Percentiles rank a stretch among this genome's conserved stretches.
Conservation (phyloP, 2,113 vertebrate species). For the Myiozetetes cayanensis region DNA sequence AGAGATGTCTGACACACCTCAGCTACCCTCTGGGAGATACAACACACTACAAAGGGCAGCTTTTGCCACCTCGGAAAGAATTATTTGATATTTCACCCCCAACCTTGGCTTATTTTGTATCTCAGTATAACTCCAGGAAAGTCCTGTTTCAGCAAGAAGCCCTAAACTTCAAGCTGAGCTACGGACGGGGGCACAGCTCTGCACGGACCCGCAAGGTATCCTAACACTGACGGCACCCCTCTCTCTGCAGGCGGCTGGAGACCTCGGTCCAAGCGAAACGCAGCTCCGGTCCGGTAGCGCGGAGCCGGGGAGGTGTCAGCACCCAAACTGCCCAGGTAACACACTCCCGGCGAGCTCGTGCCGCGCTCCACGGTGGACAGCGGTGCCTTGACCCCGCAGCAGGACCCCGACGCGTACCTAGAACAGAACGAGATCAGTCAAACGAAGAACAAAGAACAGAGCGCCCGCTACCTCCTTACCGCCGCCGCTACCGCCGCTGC, state of each 20-base stretch:
- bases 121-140: rapidly evolving
- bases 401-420: rapidly evolving
- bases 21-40: rapidly evolving
- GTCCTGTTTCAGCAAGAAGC: rapidly evolving
- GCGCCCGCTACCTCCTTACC: rapidly evolving
- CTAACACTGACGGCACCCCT: not conserved
- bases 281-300: not conserved
- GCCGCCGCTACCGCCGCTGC: too few relatives aligned
- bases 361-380: rapidly evolving
- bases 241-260: not conserved
- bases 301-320: not conserved
- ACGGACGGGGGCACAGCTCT: rapidly evolving
- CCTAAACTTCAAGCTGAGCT: not conserved
- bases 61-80: rapidly evolving
- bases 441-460: rapidly evolving
- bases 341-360: too few relatives aligned
- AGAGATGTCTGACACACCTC: rapidly evolving
- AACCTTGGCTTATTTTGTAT: rapidly evolving
- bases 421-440: rapidly evolving
- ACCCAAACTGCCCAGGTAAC: not conserved
- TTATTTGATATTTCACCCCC: rapidly evolving
- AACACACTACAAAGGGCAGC: rapidly evolving
- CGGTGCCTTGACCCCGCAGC: rapidly evolving
- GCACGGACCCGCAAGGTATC: rapidly evolving
- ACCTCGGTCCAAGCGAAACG: too few relatives aligned